Evolutionary conservation across 2,797 vertebrate species (phyloP).

Genomic region (Hydrolagus colliei): DNA sequence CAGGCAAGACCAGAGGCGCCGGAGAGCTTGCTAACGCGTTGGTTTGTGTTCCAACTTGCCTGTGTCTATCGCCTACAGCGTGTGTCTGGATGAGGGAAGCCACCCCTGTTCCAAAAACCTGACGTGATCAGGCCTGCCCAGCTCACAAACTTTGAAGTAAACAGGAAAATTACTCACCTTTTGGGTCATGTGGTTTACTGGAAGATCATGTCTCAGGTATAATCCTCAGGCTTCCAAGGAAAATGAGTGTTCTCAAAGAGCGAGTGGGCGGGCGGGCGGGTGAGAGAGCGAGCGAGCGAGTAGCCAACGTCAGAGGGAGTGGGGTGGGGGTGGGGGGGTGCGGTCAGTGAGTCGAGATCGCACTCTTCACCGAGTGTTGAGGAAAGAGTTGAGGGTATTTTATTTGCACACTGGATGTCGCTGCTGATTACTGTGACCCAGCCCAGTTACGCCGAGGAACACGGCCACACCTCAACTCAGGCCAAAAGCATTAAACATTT

Average conservation of each 20-base stretch:
- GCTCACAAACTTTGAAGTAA: conserved; percentile 56
- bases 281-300: background rate
- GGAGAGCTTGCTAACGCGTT: conserved; percentile 53
- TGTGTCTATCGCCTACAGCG: conserved; percentile 80
- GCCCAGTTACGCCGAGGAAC: background rate
- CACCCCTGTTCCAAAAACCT: conserved; percentile 56
- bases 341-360: background rate
- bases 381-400: no score
- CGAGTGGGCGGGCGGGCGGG: background rate
- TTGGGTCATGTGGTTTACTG: conserved; percentile 57
- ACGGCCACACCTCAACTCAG: background rate
- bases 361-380: no score
- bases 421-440: background rate
- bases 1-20: conserved; percentile 98
- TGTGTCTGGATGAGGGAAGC: conserved; percentile 57
- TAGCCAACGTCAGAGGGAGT: background rate
- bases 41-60: conserved; percentile 76
- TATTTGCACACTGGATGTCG: no score
- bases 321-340: background rate
- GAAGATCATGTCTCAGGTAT: conserved; percentile 32
- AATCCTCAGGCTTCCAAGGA: background rate
- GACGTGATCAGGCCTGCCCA: conserved; percentile 79
- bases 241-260: background rate
- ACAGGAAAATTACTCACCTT: conserved; percentile 67
- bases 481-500: background rate